A percentile compares a stretch with the other conserved stretches of the same genome.
These are phyloP conservation scores for Acromyrmex heyeri DNA, from an alignment of 1,140 invertebrate genomes.

Conservation along the genomic window DNA sequence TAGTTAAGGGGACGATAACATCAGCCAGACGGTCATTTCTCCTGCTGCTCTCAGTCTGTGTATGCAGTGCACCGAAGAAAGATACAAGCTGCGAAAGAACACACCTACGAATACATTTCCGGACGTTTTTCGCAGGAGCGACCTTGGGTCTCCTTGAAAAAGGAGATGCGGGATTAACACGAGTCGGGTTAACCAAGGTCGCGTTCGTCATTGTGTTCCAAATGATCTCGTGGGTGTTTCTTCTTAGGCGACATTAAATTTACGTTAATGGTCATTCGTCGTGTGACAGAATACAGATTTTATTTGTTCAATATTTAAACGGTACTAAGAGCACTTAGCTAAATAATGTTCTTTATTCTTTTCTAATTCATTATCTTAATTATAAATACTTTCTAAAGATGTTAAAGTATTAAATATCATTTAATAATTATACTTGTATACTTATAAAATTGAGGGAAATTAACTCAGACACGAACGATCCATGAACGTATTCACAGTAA, in stretches of 20 bases:
- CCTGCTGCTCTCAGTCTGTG: slow-evolving; percentile 63
- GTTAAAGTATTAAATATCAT: too few species aligned
- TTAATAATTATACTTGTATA: too few species aligned
- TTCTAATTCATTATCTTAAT: too few species aligned
- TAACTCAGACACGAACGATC: too few species aligned
- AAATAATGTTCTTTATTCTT: too few species aligned
- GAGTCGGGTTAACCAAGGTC: slow-evolving; percentile 64
- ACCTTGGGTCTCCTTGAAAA: slow-evolving; percentile 58
- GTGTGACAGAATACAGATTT: neutral
- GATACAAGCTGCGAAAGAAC: neutral
- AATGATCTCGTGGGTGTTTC: neutral
- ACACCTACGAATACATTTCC: slow-evolving; percentile 49
- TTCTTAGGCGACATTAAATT: slow-evolving; percentile 26
- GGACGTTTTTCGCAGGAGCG: slow-evolving; percentile 36
- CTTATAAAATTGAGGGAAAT: too few species aligned
- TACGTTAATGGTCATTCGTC: neutral
- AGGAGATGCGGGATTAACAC: slow-evolving; percentile 36
- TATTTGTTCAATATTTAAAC: neutral
- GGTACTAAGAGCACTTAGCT: too few species aligned
- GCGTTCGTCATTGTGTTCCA: slow-evolving; percentile 11
- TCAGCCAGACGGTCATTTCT: slow-evolving; percentile 79
- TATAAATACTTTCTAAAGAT: too few species aligned
- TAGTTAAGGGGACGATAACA: slow-evolving; percentile 76
- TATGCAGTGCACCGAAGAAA: slow-evolving; percentile 25
- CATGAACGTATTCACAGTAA: too few species aligned